Percentiles rank a stretch among this genome's conserved stretches.
phyloP scores from a whole-genome alignment of 2,888 invertebrate species.

The Napeogenes inachia region DNA sequence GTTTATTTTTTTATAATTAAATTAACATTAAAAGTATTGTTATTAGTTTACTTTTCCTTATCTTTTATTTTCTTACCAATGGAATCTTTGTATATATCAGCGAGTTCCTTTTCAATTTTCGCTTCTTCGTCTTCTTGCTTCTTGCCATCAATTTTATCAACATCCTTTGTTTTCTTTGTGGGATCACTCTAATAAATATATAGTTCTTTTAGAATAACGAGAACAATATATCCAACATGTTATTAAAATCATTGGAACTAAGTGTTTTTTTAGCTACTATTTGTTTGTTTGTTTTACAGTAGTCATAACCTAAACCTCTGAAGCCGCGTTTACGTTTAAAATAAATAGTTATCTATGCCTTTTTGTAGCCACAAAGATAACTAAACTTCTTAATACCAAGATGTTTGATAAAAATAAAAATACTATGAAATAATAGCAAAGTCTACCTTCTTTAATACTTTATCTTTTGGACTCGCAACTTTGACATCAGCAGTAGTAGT shows the following conservation, averaged over 20 bases:
- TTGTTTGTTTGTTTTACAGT: no score
- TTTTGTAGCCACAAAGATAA: no score
- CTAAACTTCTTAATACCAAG: no score
- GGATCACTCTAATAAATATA: slow-evolving; percentile 11
- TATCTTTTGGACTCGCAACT: slow-evolving; percentile 34
- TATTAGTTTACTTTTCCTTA: background rate
- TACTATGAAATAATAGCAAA: background rate
- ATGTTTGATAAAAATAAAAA: background rate
- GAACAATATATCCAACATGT: no score
- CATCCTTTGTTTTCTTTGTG: slow-evolving; percentile 32
- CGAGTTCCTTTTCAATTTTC: slow-evolving; percentile 60
- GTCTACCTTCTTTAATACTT: slow-evolving; percentile 35
- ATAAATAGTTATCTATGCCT: no score
- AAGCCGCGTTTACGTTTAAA: no score
- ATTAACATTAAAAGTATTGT: no score
- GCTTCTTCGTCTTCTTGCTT: slow-evolving; percentile 56
- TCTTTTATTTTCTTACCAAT: slow-evolving; percentile 36
- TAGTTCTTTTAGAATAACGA: background rate
- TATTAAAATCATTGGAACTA: no score
- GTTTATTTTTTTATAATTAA: no score
- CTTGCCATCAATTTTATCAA: slow-evolving; percentile 34
- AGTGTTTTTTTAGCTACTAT: no score
- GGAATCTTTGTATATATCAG: slow-evolving; percentile 63
- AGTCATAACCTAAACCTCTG: no score
- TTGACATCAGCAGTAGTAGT: slow-evolving; percentile 33